Evolutionary conservation across 2,888 invertebrate species (phyloP).

Genomic region (Diarsia rubi): DNA sequence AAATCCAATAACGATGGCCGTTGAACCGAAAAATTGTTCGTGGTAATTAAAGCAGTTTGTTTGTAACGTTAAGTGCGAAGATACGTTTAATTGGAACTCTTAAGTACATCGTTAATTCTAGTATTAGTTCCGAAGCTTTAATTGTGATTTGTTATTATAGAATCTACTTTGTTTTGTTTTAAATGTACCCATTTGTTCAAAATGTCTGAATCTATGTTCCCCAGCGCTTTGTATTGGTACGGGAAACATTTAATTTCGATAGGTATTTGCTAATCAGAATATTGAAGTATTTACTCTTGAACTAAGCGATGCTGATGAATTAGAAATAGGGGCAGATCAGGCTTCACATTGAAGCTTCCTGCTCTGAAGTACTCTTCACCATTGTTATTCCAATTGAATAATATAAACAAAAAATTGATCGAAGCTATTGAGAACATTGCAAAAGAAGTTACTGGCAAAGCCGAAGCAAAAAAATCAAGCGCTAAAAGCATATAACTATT

Average conservation of each 20-base stretch:
- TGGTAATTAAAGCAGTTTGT: constrained; percentile 29
- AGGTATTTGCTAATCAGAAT: background rate
- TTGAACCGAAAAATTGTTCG: constrained; percentile 60
- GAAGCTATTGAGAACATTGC: background rate
- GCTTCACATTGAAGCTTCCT: constrained; percentile 23
- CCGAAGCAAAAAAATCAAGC: background rate
- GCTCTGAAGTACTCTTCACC: constrained; percentile 1
- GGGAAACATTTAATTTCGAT: background rate
- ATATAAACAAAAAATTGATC: constrained; percentile 2
- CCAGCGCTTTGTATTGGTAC: background rate
- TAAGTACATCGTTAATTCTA: constrained; percentile 27
- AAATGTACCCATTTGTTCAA: background rate
- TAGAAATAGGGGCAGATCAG: constrained; percentile 46
- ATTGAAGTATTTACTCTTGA: background rate
- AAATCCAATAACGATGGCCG: constrained; percentile 46
- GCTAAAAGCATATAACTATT: background rate
- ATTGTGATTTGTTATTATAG: background rate
- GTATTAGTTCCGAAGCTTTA: constrained; percentile 25
- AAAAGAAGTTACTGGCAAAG: background rate
- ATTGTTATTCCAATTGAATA: constrained; percentile 19
- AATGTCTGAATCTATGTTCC: background rate
- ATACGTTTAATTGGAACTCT: constrained; percentile 46
- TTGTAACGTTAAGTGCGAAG: constrained; percentile 14
- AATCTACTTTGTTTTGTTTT: background rate
- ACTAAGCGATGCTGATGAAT: constrained; percentile 22